Conservation (phyloP, 2,113 vertebrate genomes). For the Pachycephala philippinensis region DNA sequence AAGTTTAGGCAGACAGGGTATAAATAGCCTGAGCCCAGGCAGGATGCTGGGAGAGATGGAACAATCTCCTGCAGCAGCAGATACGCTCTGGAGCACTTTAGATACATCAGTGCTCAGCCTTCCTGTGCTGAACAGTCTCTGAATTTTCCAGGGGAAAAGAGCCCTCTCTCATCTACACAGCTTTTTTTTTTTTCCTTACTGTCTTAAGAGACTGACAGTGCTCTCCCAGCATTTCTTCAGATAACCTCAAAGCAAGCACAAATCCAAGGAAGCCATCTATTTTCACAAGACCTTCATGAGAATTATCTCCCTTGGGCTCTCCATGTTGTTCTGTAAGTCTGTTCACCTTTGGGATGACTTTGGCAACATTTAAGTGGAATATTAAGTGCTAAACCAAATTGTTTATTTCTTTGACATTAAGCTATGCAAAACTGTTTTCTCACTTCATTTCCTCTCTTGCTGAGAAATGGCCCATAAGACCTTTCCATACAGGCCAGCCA, state of each 20-base stretch:
- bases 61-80: not conserved
- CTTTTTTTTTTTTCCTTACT: not conserved
- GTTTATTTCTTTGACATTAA: not conserved
- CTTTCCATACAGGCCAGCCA: not conserved
- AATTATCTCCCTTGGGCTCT: not conserved
- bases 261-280: not conserved
- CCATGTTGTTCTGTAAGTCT: not conserved
- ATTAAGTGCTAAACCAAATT: not conserved
- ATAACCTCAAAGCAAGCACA: not conserved
- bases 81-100: not conserved
- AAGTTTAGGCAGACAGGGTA: not conserved
- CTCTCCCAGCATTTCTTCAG: not conserved
- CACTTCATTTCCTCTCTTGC: not conserved
- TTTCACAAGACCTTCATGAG: not conserved
- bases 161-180: not conserved
- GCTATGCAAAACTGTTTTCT: not conserved
- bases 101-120: not conserved
- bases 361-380: not conserved
- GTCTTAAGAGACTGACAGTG: not conserved
- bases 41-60: not conserved
- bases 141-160: not conserved
- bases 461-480: not conserved
- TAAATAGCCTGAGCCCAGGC: not conserved
- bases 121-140: not conserved
- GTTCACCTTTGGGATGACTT: not conserved